Base-by-base conservation (phyloP, 2,888 invertebrate genomes). In the Plagiodera versicolora region DNA sequence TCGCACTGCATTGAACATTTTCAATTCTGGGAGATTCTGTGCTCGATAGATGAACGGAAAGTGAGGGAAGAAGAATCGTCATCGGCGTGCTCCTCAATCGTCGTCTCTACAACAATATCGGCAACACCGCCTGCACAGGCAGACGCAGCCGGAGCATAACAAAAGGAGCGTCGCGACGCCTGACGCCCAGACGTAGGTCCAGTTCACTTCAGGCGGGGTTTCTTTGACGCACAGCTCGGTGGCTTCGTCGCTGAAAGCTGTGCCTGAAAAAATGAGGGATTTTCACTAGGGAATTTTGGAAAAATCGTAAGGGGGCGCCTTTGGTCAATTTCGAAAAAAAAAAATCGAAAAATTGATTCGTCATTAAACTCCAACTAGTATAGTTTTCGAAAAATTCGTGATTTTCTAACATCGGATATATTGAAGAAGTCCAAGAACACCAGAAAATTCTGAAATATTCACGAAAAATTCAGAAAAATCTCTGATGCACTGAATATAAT, bases 211-310 rank as follows among this genome's bases (percentile, higher is more conserved):
- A 0, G 75, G 69, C 45, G 61, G 67, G 19, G 69, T 69, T 54
- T 78, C 78, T 51, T 75, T 73, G 24, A 69, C 68, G 74, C 92
- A 92, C 11, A 91, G 82, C 72, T 91, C 90, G 0, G 89, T 84
- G 0, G 92, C 87, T 76, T 93, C 92, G 76, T 93, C 92, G 69
- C 90, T 87, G 61, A 77, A 72, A 10, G 70, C 71, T 4, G 72
- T 62, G 53, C 77, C 80, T 80, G 65, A 51, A 75, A 70, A 52
- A 64, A 49, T 19, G 35, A 55, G n/a, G 14, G 17, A 46, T 24
- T 2, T 17, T 20, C 47, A 20, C 20, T 18, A 18, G 4, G 24
- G 6, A 24, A 6, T n/a, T n/a, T n/a, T 5, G 24, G 24, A 24
- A 24, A 24, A 24, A 24, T n/a, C n/a, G n/a, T n/a, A n/a, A n/a